These are phyloP conservation scores for Lacerta agilis DNA, from an alignment of 2,797 vertebrate species.

Conservation along the genomic window DNA sequence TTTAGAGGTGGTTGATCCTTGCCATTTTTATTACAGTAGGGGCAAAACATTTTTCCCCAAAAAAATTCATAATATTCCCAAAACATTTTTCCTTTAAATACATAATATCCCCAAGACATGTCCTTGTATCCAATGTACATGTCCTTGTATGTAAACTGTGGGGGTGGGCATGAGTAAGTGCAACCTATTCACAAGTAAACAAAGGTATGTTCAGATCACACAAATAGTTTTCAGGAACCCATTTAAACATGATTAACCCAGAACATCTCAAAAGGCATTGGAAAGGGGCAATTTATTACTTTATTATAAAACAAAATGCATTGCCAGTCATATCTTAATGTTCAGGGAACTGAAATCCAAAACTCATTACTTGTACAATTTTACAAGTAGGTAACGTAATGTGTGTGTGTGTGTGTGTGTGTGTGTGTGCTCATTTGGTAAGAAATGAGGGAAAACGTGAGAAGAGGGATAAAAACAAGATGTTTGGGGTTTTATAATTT, in stretches of 20 bases:
- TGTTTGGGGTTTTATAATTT: too few species aligned
- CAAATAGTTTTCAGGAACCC: neutral
- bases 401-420: neutral
- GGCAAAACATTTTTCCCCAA: neutral
- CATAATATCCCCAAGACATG: neutral
- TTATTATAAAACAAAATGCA: slow-evolving; percentile 35
- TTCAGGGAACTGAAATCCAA: neutral
- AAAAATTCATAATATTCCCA: neutral
- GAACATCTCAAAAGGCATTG: neutral
- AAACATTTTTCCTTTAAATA: neutral
- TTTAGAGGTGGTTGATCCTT: neutral
- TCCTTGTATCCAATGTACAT: too few species aligned
- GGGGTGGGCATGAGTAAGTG: neutral
- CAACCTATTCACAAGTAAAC: neutral
- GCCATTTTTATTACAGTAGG: neutral
- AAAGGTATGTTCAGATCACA: neutral
- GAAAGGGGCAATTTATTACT: neutral
- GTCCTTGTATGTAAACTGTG: neutral
- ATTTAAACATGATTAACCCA: neutral
- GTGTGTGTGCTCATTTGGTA: neutral
- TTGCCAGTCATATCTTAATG: slow-evolving; percentile 7
- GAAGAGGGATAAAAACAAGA: neutral
- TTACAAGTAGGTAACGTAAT: neutral
- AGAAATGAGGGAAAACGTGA: neutral
- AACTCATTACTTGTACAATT: neutral